phyloP scores from a whole-genome alignment of 2,113 vertebrate genomes.

The Melanerpes formicivorus region DNA sequence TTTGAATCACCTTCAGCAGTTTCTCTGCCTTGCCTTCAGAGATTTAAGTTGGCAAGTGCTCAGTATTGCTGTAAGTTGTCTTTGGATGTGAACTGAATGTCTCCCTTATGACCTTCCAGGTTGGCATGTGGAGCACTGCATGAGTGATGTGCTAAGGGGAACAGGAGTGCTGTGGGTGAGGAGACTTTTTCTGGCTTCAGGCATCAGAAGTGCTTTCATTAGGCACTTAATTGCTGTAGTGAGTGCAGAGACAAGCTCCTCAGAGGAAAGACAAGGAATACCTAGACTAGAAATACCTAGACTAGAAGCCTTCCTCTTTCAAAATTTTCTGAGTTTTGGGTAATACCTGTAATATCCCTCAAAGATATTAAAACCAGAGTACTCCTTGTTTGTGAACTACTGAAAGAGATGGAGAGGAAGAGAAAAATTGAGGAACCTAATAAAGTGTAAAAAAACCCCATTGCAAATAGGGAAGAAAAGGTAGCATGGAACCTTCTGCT shows the following conservation, averaged over 20 bases:
- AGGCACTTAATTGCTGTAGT: background rate
- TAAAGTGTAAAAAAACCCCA: background rate
- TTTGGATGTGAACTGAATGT: background rate
- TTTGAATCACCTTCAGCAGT: background rate
- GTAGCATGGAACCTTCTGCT: background rate
- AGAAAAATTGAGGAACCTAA: background rate
- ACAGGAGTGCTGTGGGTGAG: background rate
- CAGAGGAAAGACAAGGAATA: background rate
- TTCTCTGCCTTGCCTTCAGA: background rate
- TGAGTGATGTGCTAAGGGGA: accelerated
- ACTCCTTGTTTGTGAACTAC: background rate
- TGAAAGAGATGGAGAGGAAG: background rate
- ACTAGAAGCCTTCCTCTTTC: background rate
- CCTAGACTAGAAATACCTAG: background rate
- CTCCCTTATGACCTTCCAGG: background rate
- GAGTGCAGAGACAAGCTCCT: background rate
- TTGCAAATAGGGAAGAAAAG: background rate
- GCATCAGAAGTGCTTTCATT: background rate
- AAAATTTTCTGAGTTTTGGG: background rate
- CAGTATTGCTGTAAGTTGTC: background rate
- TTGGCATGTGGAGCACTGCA: accelerated
- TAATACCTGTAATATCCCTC: background rate
- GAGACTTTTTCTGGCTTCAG: background rate
- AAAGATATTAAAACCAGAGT: background rate
- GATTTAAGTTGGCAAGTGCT: background rate